Evolutionary conservation across 2,113 vertebrate genomes (phyloP), one percentile per base, ranked within the genome.

Genomic region (Brienomyrus brachyistius): DNA sequence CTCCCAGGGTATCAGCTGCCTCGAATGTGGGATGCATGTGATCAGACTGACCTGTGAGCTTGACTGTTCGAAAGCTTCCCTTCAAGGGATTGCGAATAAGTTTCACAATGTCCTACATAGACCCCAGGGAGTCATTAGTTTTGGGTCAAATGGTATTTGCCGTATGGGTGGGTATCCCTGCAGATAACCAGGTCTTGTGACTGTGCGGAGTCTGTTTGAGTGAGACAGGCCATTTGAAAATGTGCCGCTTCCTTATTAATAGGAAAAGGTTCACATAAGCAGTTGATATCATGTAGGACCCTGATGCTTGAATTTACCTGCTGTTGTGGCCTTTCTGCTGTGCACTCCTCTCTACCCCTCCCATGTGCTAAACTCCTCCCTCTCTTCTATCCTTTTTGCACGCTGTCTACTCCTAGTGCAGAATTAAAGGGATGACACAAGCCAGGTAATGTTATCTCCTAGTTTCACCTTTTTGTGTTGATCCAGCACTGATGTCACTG

Each of bases 351-450:
- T 94, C 93, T 95, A 91, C 92, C 94, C 95, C 93, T 91, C 93
- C 96, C 92, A 95, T 95, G 92, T 95, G 94, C 95, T 96, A 97
- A 97, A 96, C 92, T 93, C 84, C 85, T 91, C 89, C 92, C 86
- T 92, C 93, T 93, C 92, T 94, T 95, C 92, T 95, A 92, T 95
- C 93, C 93, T 93, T 93, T 93, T 94, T 94, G 94, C 95, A 96
- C 92, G 94, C 94, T 94, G 90, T 96, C 94, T 96, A 95, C 96
- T 94, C 93, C 90, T 98, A 99, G 98, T 98, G 97, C 98, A 99
- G 97, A 97, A 99, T 95, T 99, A 98, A 99, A 95, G 95, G 96
- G 94, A 96, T 97, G 94, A 96, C 95, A 92, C 90, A 95, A 95
- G 92, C 94, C 97, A 99, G 98, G 98, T 99, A 99, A 99, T 94